Evolutionary conservation across 2,888 invertebrate genomes (phyloP), one percentile per base, ranked within the genome.

Genomic region (Leptarthrus brevirostris): DNA sequence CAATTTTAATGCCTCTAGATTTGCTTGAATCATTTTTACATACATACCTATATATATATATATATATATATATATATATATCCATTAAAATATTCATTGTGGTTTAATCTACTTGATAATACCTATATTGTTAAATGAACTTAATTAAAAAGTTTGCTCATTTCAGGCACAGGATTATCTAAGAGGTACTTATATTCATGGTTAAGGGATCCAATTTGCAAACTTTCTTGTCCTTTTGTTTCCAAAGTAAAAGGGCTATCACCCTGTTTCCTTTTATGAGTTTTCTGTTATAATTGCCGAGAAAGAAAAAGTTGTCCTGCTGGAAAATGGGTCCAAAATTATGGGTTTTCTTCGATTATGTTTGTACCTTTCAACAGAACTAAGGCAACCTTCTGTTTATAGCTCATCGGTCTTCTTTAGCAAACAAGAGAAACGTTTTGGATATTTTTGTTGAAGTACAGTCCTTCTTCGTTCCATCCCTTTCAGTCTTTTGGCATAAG

Each of bases 341-440:
- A 22, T 40, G 36, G 58, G 58, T 36, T 20, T 34, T 40, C 18
- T 3, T 58, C 12, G 18, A 58, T 58, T 58, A 18, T 58, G 6
- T 36, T 56, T 20, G 40, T 36, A 18, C 20, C 20, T 58, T 18
- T 58, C 16, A 16, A 58, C 2, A 5, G 18, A 1, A 6, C 10
- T 30, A 8, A 16, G 6, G 36, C 18, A 36, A 58, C n/a, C 36
- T 36, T 58, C 12, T 36, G 36, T 36, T 58, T 34, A 58, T 58
- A 5, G 58, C 18, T 1, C 12, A 18, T 40, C 16, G 36, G 5
- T 58, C 22, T 20, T 18, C 12, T 18, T 14, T 5, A 16, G 58
- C 16, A 26, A 12, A 16, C 30, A 16, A 56, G 26, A 56, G 40
- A n/a, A 40, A 3, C n/a, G 6, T 36, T 36, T 34, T 40, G n/a